These are phyloP conservation scores for Ibidorhyncha struthersii DNA, from an alignment of 2,113 vertebrate genomes.

Conservation along the genomic window DNA sequence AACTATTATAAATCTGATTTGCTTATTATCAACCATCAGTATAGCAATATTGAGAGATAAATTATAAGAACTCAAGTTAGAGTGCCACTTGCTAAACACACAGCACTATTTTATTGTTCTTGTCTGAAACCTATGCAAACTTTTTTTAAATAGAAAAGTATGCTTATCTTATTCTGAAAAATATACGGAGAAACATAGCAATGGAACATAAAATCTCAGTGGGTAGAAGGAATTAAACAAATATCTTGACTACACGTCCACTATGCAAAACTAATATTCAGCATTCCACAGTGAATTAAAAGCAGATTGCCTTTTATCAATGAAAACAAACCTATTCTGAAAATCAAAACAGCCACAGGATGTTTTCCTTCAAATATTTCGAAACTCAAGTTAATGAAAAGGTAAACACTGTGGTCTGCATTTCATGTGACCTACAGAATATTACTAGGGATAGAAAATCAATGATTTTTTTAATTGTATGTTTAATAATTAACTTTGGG, in stretches of 20 bases:
- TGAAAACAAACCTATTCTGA: constrained; percentile 50
- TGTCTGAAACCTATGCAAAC: not conserved
- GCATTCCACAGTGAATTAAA: constrained; percentile 58
- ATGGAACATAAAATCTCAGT: constrained; percentile 2
- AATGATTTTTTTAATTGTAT: not conserved
- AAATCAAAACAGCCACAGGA: constrained; percentile 48
- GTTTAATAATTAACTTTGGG: not conserved
- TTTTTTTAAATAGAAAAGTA: not conserved
- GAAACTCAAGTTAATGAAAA: constrained; percentile 44
- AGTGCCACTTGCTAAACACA: not conserved
- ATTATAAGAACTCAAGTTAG: not conserved
- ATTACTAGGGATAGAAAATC: not conserved
- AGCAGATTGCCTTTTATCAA: constrained; percentile 55
- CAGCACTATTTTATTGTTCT: not conserved
- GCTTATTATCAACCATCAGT: not conserved
- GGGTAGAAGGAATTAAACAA: constrained; percentile 44
- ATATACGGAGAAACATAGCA: not conserved
- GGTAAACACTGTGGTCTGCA: constrained; percentile 16
- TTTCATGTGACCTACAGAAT: constrained; percentile 17
- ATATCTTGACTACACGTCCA: not conserved
- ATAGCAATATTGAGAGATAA: not conserved
- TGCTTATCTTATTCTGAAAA: not conserved
- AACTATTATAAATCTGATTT: not conserved
- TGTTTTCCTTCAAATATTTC: constrained; percentile 56
- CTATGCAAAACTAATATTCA: constrained; percentile 39